These are phyloP conservation scores for Tenebrio molitor DNA, from an alignment of 1,140 invertebrate species.

Conservation along the genomic window DNA sequence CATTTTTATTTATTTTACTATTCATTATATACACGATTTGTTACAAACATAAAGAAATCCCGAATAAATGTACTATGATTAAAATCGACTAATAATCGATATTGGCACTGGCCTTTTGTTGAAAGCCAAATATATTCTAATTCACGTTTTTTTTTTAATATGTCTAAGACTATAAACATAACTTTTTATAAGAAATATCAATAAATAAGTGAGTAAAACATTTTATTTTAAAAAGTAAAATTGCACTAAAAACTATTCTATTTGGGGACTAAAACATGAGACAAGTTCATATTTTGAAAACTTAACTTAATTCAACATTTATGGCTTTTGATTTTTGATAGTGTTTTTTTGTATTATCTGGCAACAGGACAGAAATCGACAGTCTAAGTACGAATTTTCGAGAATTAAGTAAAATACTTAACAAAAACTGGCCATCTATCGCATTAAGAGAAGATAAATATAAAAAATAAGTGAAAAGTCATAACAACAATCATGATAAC, in stretches of 20 bases:
- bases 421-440: conserved; percentile 54
- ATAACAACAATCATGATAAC: conserved; percentile 55
- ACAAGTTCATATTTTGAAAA: conserved; percentile 25
- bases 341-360: conserved; percentile 12
- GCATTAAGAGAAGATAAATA: conserved; percentile 49
- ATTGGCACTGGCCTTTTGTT: conserved; percentile 49
- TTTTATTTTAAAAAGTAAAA: conserved; percentile 51
- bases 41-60: conserved; percentile 55
- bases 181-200: conserved; percentile 50
- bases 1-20: conserved; percentile 59
- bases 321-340: conserved; percentile 37
- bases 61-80: conserved; percentile 46
- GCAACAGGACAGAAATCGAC: conserved; percentile 3
- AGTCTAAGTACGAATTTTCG: conserved; percentile 41
- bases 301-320: conserved; percentile 28
- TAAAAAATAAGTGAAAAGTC: conserved; percentile 48
- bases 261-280: conserved; percentile 34
- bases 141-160: conserved; percentile 44
- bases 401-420: conserved; percentile 46
- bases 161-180: conserved; percentile 49
- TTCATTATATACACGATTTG: conserved; percentile 57
- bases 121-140: conserved; percentile 41
- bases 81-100: conserved; percentile 50
- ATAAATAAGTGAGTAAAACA: conserved; percentile 48
- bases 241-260: conserved; percentile 52